Percentiles rank a stretch among this genome's conserved stretches.
phyloP scores from a whole-genome alignment of 2,113 vertebrate genomes.

The Micromys minutus region DNA sequence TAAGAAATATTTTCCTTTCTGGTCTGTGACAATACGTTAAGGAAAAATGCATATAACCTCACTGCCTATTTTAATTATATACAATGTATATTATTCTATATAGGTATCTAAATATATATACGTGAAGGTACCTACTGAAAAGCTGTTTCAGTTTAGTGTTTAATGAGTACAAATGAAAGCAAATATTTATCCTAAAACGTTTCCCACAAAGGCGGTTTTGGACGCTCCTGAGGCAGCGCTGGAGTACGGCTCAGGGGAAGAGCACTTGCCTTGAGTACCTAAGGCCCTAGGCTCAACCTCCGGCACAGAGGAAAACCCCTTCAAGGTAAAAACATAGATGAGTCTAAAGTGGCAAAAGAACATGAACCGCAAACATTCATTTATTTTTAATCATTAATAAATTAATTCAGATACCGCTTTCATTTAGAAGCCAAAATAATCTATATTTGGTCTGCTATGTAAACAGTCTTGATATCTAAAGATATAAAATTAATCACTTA shows the following conservation, averaged over 20 bases:
- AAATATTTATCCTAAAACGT: neutral
- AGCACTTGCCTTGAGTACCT: neutral
- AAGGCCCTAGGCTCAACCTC: neutral
- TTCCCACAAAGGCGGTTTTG: neutral
- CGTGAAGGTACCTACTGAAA: neutral
- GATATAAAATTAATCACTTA: neutral
- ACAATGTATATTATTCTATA: neutral
- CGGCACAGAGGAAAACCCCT: neutral
- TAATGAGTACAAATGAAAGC: slow-evolving; percentile 31
- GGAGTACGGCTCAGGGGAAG: too few species aligned
- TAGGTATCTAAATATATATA: neutral
- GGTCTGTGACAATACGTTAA: neutral
- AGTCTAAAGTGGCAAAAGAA: neutral
- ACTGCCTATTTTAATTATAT: neutral
- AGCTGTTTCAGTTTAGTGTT: neutral
- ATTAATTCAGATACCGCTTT: neutral
- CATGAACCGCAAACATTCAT: neutral
- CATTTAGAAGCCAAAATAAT: neutral
- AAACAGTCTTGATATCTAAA: neutral
- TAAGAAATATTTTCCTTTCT: slow-evolving; percentile 3
- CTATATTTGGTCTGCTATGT: neutral
- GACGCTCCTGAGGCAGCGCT: neutral
- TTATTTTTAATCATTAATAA: neutral
- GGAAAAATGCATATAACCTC: neutral
- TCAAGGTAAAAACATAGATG: neutral